A percentile compares a stretch with the other conserved stretches of the same genome.
Evolutionary conservation across 2,888 invertebrate genomes (phyloP).

Genomic region (Pedicia rivosa): DNA sequence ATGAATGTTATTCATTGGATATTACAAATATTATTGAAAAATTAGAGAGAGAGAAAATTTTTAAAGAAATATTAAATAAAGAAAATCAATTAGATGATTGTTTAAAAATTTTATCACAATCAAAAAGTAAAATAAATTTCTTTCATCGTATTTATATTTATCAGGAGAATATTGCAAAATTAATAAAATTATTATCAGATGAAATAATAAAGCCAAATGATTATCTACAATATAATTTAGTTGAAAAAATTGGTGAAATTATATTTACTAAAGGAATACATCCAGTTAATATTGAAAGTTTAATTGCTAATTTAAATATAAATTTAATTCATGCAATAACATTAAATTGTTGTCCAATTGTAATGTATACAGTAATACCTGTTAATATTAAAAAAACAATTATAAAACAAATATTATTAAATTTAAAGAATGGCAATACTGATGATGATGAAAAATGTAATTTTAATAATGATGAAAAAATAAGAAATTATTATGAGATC

Average conservation of each 20-base stretch:
- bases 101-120: constrained; percentile 15
- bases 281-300: constrained; percentile 48
- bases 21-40: constrained; percentile 8
- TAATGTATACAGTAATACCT: constrained; percentile 29
- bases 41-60: constrained; percentile 20
- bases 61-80: constrained; percentile 18
- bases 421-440: no score
- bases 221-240: constrained; percentile 29
- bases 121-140: constrained; percentile 17
- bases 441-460: not conserved
- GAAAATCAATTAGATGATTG: constrained; percentile 16
- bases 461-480: not conserved
- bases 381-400: no score
- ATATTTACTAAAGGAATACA: constrained; percentile 50
- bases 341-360: constrained; percentile 55
- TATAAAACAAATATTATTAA: no score
- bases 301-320: constrained; percentile 51
- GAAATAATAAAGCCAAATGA: constrained; percentile 20
- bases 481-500: constrained; percentile 10
- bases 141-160: constrained; percentile 22
- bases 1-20: constrained; percentile 2
- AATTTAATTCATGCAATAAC: constrained; percentile 59
- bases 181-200: constrained; percentile 28
- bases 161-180: constrained; percentile 13
- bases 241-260: constrained; percentile 46